Evolutionary conservation across 2,797 vertebrate genomes (phyloP).

Genomic region (Siniperca undulata): DNA sequence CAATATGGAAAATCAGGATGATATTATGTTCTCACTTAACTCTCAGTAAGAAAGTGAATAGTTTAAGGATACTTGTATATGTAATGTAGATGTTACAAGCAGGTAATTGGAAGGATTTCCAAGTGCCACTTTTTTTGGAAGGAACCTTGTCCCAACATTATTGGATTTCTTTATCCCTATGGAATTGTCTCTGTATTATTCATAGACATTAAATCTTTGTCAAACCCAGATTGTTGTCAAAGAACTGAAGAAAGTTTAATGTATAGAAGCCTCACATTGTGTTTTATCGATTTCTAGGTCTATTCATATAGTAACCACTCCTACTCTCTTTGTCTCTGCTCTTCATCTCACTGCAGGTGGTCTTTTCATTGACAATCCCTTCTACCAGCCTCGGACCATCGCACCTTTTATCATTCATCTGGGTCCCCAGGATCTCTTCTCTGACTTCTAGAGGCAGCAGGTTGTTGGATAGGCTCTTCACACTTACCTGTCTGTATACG

Average conservation of each 20-base stretch:
- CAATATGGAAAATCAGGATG: neutral
- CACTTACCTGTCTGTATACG: constrained; percentile 22
- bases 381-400: constrained; percentile 98
- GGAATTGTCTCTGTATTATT: neutral
- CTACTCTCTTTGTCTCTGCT: constrained; percentile 86
- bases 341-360: constrained; percentile 93
- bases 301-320: constrained; percentile 27
- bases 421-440: constrained; percentile 99
- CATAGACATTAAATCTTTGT: neutral
- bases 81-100: neutral
- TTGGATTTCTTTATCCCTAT: constrained; percentile 10
- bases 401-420: constrained; percentile 99
- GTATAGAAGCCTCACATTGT: neutral
- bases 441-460: constrained; percentile 96
- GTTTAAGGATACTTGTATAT: neutral
- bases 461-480: constrained; percentile 43
- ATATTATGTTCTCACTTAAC: neutral
- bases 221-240: neutral
- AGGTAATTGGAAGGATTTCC: constrained; percentile 15
- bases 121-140: neutral
- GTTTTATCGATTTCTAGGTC: neutral
- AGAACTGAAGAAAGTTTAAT: neutral
- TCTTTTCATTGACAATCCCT: constrained; percentile 99
- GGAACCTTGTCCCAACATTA: neutral
- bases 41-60: neutral